Base-by-base conservation (phyloP, 2,113 vertebrate species). In the Oryzias melastigma region DNA sequence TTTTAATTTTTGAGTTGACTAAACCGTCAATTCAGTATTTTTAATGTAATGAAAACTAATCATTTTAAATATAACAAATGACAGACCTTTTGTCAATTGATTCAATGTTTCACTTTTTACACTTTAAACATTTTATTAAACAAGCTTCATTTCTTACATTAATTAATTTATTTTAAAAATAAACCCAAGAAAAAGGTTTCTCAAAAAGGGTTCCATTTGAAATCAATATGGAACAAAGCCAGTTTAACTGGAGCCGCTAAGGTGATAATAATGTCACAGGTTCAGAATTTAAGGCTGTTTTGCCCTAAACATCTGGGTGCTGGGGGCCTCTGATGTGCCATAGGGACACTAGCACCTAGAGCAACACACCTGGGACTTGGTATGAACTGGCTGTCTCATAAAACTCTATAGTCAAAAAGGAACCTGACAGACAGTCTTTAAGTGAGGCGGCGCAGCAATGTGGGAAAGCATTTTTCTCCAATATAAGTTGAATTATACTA, bases 321-420 rank as follows among this genome's bases (percentile, higher is more conserved):
- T 20, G 53, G 48, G 27, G 50, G 29, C 56, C 62, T 63, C 52
- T 19, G 24, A 42, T 60, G 10, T 24, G 25, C 60, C 46, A 19
- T 12, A 65, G 45, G 61, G 62, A 67, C 66, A 29, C 52, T 47
- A 77, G 77, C 61, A 18, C 13, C 43, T 40, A 1, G 16, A 68
- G 63, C 41, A 69, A 40, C 66, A 51, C 75, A 73, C 70, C 71
- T 69, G 69, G 58, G 14, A 60, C 70, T 81, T 75, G 49, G 18
- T 53, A 49, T 61, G n/a, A 15, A 14, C 62, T 51, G 68, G 45
- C 51, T 80, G 47, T 56, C 52, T 62, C 55, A 45, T 72, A 54
- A 54, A 65, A 54, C 4, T 25, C 1, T 14, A 14, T 4, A 16
- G 14, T 20, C 57, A 12, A 27, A 47, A 35, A 55, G 16, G 7